phyloP scores from a whole-genome alignment of 2,113 vertebrate genomes.

The Ceyx margarethae region DNA sequence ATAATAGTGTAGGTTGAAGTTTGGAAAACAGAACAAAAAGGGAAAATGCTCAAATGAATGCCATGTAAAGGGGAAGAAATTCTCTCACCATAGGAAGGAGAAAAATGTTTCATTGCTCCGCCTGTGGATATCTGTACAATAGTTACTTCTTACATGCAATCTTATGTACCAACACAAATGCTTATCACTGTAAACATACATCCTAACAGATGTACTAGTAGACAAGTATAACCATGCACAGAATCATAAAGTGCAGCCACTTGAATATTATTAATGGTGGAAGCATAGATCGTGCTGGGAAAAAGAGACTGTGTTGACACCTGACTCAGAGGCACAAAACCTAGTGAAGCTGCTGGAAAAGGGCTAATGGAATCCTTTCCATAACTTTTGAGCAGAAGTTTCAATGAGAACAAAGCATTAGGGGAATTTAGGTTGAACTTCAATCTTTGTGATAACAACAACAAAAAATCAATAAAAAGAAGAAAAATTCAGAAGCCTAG shows the following conservation, averaged over 20 bases:
- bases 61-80: neutral
- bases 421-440: neutral
- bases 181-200: neutral
- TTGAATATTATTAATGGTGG: neutral
- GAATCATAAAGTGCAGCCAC: neutral
- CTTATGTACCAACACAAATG: neutral
- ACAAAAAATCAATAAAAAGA: neutral
- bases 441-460: neutral
- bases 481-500: neutral
- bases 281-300: neutral
- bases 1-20: neutral
- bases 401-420: neutral
- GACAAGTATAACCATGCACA: neutral
- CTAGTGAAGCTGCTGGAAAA: neutral
- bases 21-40: neutral
- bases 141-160: neutral
- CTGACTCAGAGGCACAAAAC: neutral
- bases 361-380: neutral
- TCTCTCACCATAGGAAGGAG: neutral
- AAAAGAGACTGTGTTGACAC: neutral
- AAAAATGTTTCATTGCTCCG: neutral
- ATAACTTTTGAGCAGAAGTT: neutral
- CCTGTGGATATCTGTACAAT: neutral
- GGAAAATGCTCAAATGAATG: neutral
- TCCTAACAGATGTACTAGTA: neutral